These are phyloP conservation scores for Carabus problematicus DNA, from an alignment of 2,888 invertebrate genomes.

Conservation along the genomic window DNA sequence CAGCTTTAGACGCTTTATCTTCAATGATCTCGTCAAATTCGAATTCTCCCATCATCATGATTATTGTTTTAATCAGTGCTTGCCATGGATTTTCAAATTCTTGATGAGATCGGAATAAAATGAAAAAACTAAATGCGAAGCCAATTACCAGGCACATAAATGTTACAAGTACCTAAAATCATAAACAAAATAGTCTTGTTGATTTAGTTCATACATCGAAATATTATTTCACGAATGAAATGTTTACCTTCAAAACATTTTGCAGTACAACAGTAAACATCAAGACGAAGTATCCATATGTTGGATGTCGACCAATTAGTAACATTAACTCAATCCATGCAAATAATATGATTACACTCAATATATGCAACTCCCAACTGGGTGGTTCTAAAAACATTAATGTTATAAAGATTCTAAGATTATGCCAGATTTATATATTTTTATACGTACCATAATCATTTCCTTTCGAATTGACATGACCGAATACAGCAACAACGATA, in stretches of 20 bases:
- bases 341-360: constrained; percentile 60
- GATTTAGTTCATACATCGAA: not conserved
- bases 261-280: constrained; percentile 64
- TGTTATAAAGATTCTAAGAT: not conserved
- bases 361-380: constrained; percentile 57
- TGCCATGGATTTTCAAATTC: constrained; percentile 58
- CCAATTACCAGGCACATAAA: constrained; percentile 64
- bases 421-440: not conserved
- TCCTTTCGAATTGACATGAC: constrained; percentile 43
- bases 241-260: constrained; percentile 61
- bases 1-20: constrained; percentile 46
- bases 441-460: constrained; percentile 5
- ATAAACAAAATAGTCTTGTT: not conserved
- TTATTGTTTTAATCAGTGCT: constrained; percentile 61
- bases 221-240: not conserved
- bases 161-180: constrained; percentile 59
- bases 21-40: constrained; percentile 60
- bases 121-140: constrained; percentile 64
- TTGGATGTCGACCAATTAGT: constrained; percentile 63
- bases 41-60: constrained; percentile 68
- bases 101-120: constrained; percentile 60
- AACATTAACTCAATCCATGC: constrained; percentile 65
- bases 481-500: constrained; percentile 51
- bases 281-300: constrained; percentile 64
- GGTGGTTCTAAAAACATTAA: constrained; percentile 46